Base-by-base conservation (phyloP, 2,797 vertebrate species). In the Crax fasciolata region DNA sequence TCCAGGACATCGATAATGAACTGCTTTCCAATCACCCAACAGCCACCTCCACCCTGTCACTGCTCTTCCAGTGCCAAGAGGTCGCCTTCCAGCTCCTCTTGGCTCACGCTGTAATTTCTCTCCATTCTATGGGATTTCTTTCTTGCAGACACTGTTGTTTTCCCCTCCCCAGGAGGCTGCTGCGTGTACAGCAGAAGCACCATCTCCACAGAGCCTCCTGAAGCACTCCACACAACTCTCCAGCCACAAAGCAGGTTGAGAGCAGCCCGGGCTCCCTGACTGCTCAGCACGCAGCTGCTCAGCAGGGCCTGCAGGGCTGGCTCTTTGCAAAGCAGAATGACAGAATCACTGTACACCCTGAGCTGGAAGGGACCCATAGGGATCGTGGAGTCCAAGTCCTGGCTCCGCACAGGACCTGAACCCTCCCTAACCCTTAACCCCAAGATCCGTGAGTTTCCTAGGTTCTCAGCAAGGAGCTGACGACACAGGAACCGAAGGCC, bases 171-270 rank as follows among this genome's bases (percentile, higher is more conserved):
- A 18, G 17, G 16, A 75, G 17, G 15, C 74, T 27, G 35, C 13
- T 10, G 12, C 4, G 3, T 39, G 23, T 10, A 28, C 15, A 20
- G 18, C 17, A 13, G 17, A 8, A 51, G 14, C 28, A 30, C 30
- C 46, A 78, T 30, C 39, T 68, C 12, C 35, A 30, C 1, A 2
- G 19, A 2, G n/a, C 13, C 51, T 66, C 79, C 11, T 2, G 4
- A 59, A 21, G 25, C 15, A 21, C 17, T n/a, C 10, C 0, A 0
- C 30, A 87, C 11, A 72, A 58, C 32, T 49, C 20, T 21, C 57
- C 16, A 57, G 41, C 35, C 27, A 19, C 2, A 28, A 75, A 57
- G 32, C 39, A 16, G 62, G n/a, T 1, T 2, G 23, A 27, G 62
- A 82, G 23, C 0, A 48, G 41, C 6, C 39, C 23, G 73, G 66